Base-by-base conservation (phyloP, 2,113 vertebrate genomes). In the Chloroceryle aenea region DNA sequence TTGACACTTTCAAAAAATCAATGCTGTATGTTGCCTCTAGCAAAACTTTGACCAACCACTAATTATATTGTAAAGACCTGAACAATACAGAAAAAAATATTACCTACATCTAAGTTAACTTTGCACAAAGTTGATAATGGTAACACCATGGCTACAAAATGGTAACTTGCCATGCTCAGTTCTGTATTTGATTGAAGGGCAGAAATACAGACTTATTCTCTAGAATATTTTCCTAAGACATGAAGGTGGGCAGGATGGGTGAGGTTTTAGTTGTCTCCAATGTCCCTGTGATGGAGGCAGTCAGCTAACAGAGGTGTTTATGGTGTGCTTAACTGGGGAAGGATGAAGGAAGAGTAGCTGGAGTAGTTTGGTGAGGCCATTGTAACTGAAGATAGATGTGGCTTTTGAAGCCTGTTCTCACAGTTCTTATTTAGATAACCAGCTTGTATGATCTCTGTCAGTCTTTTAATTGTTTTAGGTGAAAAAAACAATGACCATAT, bases 31-130 rank as follows among this genome's bases (percentile, higher is more conserved):
- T 80, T 73, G 78, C 67, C 71, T 18, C 45, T 34, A 72, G 74
- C 67, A 91, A 58, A 86, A 85, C 66, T 94, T 79, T 85, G 42
- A 64, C 88, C 74, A 90, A 29, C 67, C 55, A 88, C 83, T 85
- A 81, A 89, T 94, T 91, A 89, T 73, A 95, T 29, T 87, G 73
- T 77, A 20, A 92, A 89, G 92, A 96, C 76, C 66, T 96, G 81
- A 96, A 87, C 78, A 92, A 89, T 59, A 50, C 52, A 79, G 71
- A 89, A 96, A 71, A 87, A 67, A 66, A 59, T 58, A 32, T 74
- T 12, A 73, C 85, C 27, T 91, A 34, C 67, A 30, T 93, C 77
- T 95, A 92, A 89, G 73, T 83, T 82, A 87, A 94, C 63, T 84
- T 88, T 53, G 14, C 48, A 61, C 9, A 50, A 73, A 89, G 27